Evolutionary conservation across 2,797 vertebrate species (phyloP).

Genomic region (Notolabrus celidotus): DNA sequence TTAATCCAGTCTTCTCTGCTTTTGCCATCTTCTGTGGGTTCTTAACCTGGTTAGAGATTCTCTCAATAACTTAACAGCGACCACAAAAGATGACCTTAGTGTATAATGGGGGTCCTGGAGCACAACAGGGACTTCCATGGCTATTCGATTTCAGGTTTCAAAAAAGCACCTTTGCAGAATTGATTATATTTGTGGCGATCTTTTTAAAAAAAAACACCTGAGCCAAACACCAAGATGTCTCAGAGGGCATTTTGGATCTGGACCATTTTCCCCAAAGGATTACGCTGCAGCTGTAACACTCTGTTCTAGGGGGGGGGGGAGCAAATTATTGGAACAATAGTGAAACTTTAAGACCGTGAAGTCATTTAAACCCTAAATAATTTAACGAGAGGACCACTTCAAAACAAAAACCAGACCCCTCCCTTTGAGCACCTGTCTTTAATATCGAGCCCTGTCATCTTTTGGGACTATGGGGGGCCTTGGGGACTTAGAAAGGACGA

Average conservation of each 20-base stretch:
- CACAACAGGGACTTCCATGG: too few relatives aligned
- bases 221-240: too few relatives aligned
- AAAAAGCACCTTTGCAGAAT: too few relatives aligned
- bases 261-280: too few relatives aligned
- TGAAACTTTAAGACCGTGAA: not conserved
- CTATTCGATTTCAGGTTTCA: not conserved
- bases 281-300: too few relatives aligned
- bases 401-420: too few relatives aligned
- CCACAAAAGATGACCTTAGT: not conserved
- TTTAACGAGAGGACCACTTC: not conserved
- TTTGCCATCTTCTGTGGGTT: not conserved
- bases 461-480: slow-evolving; percentile 19
- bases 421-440: not conserved
- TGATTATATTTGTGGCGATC: too few relatives aligned
- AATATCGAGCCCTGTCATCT: not conserved
- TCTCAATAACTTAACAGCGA: not conserved
- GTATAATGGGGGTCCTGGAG: not conserved
- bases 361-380: not conserved
- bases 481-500: slow-evolving; percentile 27
- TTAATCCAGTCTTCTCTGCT: not conserved
- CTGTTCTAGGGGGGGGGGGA: too few relatives aligned
- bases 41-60: not conserved
- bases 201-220: too few relatives aligned
- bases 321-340: too few relatives aligned
- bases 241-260: too few relatives aligned